phyloP scores from a whole-genome alignment of 2,888 invertebrate genomes.

The Alviniconcha strummeri region DNA sequence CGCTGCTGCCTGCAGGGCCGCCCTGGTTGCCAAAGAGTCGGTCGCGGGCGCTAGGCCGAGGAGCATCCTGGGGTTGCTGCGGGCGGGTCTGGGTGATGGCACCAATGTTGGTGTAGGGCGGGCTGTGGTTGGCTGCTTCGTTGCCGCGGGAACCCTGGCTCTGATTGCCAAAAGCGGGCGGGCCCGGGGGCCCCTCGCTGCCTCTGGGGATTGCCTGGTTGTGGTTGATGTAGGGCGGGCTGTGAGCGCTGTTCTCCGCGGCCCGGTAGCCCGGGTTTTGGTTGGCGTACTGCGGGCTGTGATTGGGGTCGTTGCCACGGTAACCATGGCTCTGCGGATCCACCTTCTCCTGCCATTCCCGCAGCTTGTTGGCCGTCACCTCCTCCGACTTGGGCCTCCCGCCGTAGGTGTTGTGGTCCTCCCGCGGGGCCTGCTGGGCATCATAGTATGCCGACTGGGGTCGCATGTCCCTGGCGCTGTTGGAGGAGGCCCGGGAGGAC shows the following conservation, averaged over 20 bases:
- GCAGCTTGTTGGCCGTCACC: slow-evolving; percentile 55
- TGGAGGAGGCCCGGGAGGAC: slow-evolving; percentile 50
- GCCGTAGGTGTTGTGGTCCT: slow-evolving; percentile 45
- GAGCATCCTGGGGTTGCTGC: slow-evolving; percentile 28
- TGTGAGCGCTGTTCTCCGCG: not conserved
- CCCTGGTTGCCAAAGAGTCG: slow-evolving; percentile 38
- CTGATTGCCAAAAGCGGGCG: slow-evolving; percentile 18
- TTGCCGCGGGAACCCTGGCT: slow-evolving; percentile 6
- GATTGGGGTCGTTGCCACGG: slow-evolving; percentile 5
- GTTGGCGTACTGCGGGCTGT: slow-evolving; percentile 42
- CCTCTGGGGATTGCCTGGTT: slow-evolving; percentile 14
- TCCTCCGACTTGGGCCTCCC: slow-evolving; percentile 62
- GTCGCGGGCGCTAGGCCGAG: slow-evolving; percentile 40
- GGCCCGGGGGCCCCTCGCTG: not conserved
- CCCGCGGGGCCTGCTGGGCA: slow-evolving; percentile 49
- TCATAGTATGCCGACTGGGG: slow-evolving; percentile 64
- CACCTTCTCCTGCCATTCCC: slow-evolving; percentile 64
- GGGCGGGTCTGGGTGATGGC: slow-evolving; percentile 35
- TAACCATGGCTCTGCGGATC: slow-evolving; percentile 43
- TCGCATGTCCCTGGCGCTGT: slow-evolving; percentile 53
- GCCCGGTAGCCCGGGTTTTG: slow-evolving; percentile 21
- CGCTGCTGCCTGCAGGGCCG: not conserved
- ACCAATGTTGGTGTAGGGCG: slow-evolving; percentile 51
- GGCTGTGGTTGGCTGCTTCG: slow-evolving; percentile 34
- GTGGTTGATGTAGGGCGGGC: slow-evolving; percentile 5